Evolutionary conservation across 2,888 invertebrate genomes (phyloP).

Genomic region (Caenorhabditis doughertyi): DNA sequence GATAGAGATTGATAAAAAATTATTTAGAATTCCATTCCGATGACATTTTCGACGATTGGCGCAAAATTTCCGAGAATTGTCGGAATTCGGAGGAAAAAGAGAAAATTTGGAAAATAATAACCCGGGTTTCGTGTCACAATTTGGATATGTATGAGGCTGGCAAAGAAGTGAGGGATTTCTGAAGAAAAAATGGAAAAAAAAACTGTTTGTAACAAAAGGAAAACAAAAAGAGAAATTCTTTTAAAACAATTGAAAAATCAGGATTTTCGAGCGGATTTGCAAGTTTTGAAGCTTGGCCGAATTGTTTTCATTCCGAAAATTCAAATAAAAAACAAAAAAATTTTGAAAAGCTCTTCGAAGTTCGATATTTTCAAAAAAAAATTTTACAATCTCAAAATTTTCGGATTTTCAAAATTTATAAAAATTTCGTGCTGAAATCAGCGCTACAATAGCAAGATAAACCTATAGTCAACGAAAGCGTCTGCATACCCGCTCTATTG

Average conservation of each 20-base stretch:
- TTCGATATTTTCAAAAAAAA: too few species aligned
- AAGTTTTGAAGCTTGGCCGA: too few species aligned
- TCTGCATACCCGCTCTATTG: too few species aligned
- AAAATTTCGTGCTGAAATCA: too few species aligned
- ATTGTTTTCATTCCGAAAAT: too few species aligned
- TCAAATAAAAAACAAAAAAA: too few species aligned
- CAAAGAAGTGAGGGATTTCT: constrained; percentile 1
- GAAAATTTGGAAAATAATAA: constrained; percentile 17
- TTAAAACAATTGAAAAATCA: neutral
- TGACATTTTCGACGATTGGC: constrained; percentile 31
- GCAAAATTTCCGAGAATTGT: neutral
- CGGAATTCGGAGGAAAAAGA: neutral
- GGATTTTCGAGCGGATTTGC: neutral
- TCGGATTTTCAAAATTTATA: too few species aligned
- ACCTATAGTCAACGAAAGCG: too few species aligned
- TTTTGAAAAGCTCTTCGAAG: too few species aligned
- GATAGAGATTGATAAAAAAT: neutral
- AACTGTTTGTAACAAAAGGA: neutral
- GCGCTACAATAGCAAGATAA: too few species aligned
- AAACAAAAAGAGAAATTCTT: constrained; percentile 1
- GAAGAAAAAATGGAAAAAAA: neutral
- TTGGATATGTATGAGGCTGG: constrained; percentile 35
- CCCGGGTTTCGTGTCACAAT: neutral
- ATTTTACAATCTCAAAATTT: too few species aligned
- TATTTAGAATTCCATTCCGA: constrained; percentile 28